These are phyloP conservation scores for Machimus atricapillus DNA, from an alignment of 2,888 invertebrate genomes.

Conservation along the genomic window DNA sequence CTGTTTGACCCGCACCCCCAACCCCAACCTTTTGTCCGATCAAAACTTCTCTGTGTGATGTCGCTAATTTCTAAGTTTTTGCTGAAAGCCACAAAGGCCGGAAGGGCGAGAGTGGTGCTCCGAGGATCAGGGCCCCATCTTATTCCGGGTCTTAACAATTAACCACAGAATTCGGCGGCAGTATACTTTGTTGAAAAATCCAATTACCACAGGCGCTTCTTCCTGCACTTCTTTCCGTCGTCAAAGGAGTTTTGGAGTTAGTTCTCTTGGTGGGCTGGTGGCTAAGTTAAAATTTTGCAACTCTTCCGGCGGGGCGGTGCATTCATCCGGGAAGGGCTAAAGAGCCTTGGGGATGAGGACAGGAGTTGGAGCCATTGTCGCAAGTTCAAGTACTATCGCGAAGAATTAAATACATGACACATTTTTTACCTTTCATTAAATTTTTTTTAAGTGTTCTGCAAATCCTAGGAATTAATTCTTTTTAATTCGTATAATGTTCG, in stretches of 20 bases:
- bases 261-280: not conserved
- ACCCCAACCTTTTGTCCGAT: not conserved
- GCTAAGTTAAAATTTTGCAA: not conserved
- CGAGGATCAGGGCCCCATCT: not conserved
- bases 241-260: not conserved
- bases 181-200: not conserved
- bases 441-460: not conserved
- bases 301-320: not conserved
- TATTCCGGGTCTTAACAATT: not conserved
- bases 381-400: not conserved
- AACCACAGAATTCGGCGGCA: not conserved
- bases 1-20: not conserved
- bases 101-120: not conserved
- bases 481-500: no score
- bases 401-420: not conserved
- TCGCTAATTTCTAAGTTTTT: not conserved
- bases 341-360: not conserved
- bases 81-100: not conserved
- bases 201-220: not conserved
- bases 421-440: no score
- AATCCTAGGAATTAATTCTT: not conserved
- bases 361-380: not conserved
- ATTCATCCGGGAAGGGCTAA: not conserved
- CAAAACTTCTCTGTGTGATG: not conserved
- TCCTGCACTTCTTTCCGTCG: not conserved